These are phyloP conservation scores for Platysternon megacephalum DNA, from an alignment of 2,113 vertebrate genomes.

Conservation along the genomic window DNA sequence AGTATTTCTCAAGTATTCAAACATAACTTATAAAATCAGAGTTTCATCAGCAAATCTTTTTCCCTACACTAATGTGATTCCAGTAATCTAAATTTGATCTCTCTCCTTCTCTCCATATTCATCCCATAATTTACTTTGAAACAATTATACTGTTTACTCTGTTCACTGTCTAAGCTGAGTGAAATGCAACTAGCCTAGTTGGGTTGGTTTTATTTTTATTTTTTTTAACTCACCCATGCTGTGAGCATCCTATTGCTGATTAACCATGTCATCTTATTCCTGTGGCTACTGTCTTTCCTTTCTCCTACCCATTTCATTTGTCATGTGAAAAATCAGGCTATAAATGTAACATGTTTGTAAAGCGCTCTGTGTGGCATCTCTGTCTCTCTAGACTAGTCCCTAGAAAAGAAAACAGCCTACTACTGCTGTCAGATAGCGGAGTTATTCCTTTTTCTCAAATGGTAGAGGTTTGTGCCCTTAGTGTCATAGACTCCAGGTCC, in stretches of 20 bases:
- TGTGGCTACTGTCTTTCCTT: neutral
- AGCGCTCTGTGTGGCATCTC: neutral
- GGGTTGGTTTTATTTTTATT: neutral
- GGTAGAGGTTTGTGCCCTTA: neutral
- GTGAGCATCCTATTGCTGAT: slow-evolving; percentile 67
- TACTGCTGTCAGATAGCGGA: neutral
- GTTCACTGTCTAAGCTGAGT: neutral
- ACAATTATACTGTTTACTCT: neutral
- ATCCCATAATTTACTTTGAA: neutral
- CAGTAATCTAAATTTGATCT: neutral
- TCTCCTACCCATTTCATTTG: slow-evolving; percentile 34
- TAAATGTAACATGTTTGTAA: slow-evolving; percentile 14
- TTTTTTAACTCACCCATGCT: neutral
- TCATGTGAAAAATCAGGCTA: slow-evolving; percentile 29
- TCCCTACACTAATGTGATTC: neutral
- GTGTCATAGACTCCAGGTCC: neutral
- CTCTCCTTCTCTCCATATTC: neutral
- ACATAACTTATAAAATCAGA: neutral
- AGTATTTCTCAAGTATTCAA: neutral
- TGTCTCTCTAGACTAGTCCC: neutral
- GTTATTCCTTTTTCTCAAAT: neutral
- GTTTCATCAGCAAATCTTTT: neutral
- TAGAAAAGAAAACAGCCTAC: neutral
- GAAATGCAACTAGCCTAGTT: neutral
- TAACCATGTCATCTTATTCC: slow-evolving; percentile 31